A percentile compares a stretch with the other conserved stretches of the same genome.
Conservation (phyloP, 2,113 vertebrate genomes). For the Scolopax mira region DNA sequence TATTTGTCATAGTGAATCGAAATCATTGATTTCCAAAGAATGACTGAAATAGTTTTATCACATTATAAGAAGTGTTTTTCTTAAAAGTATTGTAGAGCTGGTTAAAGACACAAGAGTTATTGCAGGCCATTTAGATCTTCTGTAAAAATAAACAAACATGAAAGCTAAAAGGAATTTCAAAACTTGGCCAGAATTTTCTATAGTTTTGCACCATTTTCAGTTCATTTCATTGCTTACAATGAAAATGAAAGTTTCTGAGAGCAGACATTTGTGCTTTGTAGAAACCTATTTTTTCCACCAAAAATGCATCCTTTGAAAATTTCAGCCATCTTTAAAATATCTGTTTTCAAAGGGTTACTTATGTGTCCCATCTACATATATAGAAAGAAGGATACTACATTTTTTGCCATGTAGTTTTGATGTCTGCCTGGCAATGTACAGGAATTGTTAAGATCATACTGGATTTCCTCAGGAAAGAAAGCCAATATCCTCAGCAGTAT, state of each 20-base stretch:
- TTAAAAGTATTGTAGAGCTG: background rate
- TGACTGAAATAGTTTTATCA: background rate
- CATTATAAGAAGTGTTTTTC: background rate
- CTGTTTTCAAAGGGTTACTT: background rate
- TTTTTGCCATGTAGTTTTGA: background rate
- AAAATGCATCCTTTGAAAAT: background rate
- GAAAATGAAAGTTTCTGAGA: background rate
- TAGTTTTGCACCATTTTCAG: background rate
- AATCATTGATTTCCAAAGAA: background rate
- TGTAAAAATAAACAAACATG: background rate
- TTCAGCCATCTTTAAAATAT: background rate
- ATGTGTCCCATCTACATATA: background rate
- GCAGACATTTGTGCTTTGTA: background rate
- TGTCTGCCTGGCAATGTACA: background rate
- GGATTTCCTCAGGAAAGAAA: conserved; percentile 56
- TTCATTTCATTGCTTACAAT: too few relatives aligned
- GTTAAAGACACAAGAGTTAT: background rate
- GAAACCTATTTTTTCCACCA: background rate
- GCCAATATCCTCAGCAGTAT: conserved; percentile 11
- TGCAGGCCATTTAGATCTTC: background rate
- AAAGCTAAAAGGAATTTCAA: background rate
- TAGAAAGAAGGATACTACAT: background rate
- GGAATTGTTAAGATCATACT: background rate
- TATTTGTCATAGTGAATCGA: background rate
- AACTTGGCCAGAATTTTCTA: background rate